Evolutionary conservation across 2,888 invertebrate species (phyloP).

Genomic region (Plebejus melissa): DNA sequence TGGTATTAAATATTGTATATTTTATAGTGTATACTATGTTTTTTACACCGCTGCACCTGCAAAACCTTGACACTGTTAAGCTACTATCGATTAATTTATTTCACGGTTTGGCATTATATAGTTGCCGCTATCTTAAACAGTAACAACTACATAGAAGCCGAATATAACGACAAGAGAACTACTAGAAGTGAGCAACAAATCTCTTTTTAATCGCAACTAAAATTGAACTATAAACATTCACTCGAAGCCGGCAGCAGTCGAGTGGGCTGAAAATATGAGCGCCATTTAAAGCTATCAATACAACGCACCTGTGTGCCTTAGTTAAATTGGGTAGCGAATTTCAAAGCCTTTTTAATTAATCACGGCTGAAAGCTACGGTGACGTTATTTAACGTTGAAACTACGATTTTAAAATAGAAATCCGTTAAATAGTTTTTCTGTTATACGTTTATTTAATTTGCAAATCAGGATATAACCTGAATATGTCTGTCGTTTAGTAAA

Average conservation of each 20-base stretch:
- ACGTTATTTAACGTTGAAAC: conserved; percentile 2
- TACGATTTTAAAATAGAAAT: neutral
- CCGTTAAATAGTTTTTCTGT: neutral
- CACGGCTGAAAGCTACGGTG: conserved; percentile 17
- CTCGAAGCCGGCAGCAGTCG: neutral
- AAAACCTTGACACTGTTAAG: no score
- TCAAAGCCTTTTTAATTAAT: conserved; percentile 16
- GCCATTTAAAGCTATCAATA: conserved; percentile 23
- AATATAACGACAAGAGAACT: neutral
- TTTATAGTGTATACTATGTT: no score
- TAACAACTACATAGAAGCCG: neutral
- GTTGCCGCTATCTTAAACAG: neutral
- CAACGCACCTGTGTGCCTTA: conserved; percentile 21
- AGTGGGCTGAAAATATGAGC: conserved; percentile 24
- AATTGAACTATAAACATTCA: conserved; percentile 26
- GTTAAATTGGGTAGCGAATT: conserved; percentile 11
- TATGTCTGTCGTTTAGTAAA: neutral
- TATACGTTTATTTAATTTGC: neutral
- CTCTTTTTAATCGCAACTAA: conserved; percentile 6
- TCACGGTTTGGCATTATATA: no score
- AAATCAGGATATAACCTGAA: neutral
- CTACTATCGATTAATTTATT: no score
- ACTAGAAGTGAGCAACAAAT: neutral
- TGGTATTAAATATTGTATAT: no score
- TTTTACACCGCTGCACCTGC: no score